Conservation (phyloP, 2,888 invertebrate genomes). For the Sphaerophoria rueppellii region DNA sequence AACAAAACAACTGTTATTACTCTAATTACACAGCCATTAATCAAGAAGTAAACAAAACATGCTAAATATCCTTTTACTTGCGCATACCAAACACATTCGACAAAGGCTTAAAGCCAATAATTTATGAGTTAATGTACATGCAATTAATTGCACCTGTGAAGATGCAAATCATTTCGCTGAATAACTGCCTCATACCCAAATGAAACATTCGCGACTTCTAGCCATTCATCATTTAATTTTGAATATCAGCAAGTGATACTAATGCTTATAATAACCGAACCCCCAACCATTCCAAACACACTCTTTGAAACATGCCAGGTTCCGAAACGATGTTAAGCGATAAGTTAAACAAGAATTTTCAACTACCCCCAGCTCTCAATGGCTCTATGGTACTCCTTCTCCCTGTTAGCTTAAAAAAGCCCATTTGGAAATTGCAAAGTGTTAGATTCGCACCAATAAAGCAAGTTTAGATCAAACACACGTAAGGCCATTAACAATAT, state of each 20-base stretch:
- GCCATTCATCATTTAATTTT: conserved; percentile 72
- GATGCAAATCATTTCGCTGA: conserved; percentile 70
- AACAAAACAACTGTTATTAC: conserved; percentile 1
- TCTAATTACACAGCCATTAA: conserved; percentile 58
- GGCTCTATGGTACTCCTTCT: not conserved
- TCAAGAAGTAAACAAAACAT: conserved; percentile 59
- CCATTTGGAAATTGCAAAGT: conserved; percentile 72
- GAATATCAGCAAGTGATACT: conserved; percentile 73
- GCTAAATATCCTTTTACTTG: conserved; percentile 23
- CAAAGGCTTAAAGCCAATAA: conserved; percentile 53
- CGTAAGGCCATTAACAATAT: conserved; percentile 75
- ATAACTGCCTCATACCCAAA: conserved; percentile 47
- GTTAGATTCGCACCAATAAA: conserved; percentile 73
- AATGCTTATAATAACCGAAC: conserved; percentile 69
- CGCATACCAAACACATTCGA: conserved; percentile 32
- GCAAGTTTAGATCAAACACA: conserved; percentile 74
- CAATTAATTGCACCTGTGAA: conserved; percentile 73
- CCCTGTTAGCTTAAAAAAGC: not conserved
- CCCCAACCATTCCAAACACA: not conserved
- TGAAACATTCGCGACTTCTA: conserved; percentile 64
- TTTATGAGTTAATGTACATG: conserved; percentile 73
- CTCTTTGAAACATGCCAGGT: not conserved
- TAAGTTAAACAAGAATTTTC: conserved; percentile 72
- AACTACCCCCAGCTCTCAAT: conserved; percentile 14
- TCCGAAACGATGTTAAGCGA: conserved; percentile 45